These are phyloP conservation scores for Clarias batrachus DNA, from an alignment of 2,113 vertebrate species.

Conservation along the genomic window DNA sequence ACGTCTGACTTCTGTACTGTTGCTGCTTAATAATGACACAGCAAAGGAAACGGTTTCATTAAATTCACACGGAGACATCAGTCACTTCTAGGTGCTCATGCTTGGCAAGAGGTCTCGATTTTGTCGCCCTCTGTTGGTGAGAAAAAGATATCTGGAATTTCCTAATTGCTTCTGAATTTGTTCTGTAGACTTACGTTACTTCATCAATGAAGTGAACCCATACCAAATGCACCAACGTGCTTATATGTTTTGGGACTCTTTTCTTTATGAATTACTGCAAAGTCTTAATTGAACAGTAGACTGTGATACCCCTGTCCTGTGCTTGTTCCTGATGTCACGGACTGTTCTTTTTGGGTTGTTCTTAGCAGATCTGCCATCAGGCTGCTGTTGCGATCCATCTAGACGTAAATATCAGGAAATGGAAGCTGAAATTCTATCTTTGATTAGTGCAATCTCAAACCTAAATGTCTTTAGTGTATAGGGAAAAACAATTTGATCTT, in stretches of 20 bases:
- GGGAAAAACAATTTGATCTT: not conserved
- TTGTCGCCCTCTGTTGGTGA: constrained; percentile 29
- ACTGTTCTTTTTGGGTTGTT: not conserved
- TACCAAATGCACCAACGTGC: not conserved
- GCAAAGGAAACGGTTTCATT: not conserved
- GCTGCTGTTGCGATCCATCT: not conserved
- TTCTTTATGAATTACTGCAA: not conserved
- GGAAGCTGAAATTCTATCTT: not conserved
- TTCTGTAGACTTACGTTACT: not conserved
- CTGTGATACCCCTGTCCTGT: not conserved
- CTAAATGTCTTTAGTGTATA: not conserved
- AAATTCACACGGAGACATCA: not conserved
- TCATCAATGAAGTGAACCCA: too few species aligned
- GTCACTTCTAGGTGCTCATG: not conserved
- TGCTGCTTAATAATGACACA: not conserved
- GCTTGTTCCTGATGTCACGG: not conserved
- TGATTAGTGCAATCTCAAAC: not conserved
- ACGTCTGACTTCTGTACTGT: constrained; percentile 27
- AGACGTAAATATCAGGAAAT: not conserved
- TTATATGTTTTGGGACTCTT: not conserved
- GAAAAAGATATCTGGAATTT: not conserved
- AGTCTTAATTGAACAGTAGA: not conserved
- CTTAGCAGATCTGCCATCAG: not conserved
- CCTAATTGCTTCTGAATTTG: not conserved
- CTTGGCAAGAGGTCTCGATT: not conserved